Conservation (phyloP, 2,797 vertebrate species). For the Platyrinchus mystaceus region DNA sequence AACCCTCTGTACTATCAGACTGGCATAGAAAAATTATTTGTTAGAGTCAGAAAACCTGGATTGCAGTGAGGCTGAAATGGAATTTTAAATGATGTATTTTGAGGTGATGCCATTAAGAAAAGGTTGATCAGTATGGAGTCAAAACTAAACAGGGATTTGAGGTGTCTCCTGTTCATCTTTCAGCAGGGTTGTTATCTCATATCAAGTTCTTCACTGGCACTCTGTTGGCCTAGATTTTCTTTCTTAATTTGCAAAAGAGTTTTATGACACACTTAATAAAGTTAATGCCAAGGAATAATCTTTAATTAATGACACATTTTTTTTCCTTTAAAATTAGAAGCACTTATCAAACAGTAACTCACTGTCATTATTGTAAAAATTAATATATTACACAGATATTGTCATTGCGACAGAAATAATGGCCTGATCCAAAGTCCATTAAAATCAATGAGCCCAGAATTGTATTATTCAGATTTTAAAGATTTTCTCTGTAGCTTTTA, state of each 20-base stretch:
- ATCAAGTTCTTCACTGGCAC: neutral
- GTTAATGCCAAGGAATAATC: constrained; percentile 18
- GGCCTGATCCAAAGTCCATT: neutral
- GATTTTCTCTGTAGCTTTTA: neutral
- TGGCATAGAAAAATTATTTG: neutral
- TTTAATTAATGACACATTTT: constrained; percentile 41
- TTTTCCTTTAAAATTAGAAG: constrained; percentile 31
- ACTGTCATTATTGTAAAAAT: constrained; percentile 13
- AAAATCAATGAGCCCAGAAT: neutral
- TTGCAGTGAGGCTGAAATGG: neutral
- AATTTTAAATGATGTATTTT: neutral
- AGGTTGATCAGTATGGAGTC: neutral
- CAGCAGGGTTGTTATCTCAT: neutral
- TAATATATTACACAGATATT: neutral
- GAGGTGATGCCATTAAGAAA: neutral
- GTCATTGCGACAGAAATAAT: constrained; percentile 23
- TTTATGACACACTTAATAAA: constrained; percentile 13
- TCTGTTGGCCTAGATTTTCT: neutral
- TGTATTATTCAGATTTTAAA: neutral
- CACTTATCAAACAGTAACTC: constrained; percentile 32
- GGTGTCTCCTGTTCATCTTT: neutral
- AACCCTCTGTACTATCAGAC: neutral
- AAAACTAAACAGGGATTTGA: neutral
- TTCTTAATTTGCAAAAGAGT: constrained; percentile 6
- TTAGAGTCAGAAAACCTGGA: neutral